A percentile compares a stretch with the other conserved stretches of the same genome.
phyloP scores from a whole-genome alignment of 2,113 vertebrate species.

The Coryphaenoides rupestris region DNA sequence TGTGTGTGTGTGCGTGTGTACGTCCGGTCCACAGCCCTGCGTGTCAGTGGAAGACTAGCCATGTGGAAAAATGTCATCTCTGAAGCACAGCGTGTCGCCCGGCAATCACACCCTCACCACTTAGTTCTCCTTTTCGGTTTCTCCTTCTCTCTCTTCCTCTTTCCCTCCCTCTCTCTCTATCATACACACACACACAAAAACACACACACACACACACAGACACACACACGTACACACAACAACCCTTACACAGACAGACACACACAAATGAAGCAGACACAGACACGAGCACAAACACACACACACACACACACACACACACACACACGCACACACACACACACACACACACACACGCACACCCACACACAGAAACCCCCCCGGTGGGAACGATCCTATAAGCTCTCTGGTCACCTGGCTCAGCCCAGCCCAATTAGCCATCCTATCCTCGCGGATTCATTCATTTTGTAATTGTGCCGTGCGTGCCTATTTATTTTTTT shows the following conservation, averaged over 20 bases:
- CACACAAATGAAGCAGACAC: background rate
- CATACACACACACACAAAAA: conserved; percentile 32
- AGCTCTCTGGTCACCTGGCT: conserved; percentile 39
- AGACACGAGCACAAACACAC: background rate
- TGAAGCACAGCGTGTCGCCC: conserved; percentile 47
- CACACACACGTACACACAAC: conserved; percentile 9
- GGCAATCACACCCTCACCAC: conserved; percentile 42
- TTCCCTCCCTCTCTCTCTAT: conserved; percentile 17
- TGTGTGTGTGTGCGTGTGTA: conserved; percentile 13
- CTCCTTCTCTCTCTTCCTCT: conserved; percentile 30
- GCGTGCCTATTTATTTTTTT: conserved; percentile 60
- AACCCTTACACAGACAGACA: background rate
- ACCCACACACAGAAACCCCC: background rate
- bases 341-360: too few relatives aligned
- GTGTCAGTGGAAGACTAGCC: conserved; percentile 27
- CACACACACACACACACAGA: conserved; percentile 15
- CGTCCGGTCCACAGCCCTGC: background rate
- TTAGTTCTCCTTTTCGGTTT: background rate
- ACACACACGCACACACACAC: too few relatives aligned
- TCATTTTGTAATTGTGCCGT: conserved; percentile 60
- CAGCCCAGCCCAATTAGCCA: conserved; percentile 45
- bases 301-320: too few relatives aligned
- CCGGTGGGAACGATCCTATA: background rate
- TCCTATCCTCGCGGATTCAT: conserved; percentile 53
- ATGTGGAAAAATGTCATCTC: conserved; percentile 56